Evolutionary conservation across 1,140 invertebrate genomes (phyloP).

Genomic region (Trichonephila inaurata): DNA sequence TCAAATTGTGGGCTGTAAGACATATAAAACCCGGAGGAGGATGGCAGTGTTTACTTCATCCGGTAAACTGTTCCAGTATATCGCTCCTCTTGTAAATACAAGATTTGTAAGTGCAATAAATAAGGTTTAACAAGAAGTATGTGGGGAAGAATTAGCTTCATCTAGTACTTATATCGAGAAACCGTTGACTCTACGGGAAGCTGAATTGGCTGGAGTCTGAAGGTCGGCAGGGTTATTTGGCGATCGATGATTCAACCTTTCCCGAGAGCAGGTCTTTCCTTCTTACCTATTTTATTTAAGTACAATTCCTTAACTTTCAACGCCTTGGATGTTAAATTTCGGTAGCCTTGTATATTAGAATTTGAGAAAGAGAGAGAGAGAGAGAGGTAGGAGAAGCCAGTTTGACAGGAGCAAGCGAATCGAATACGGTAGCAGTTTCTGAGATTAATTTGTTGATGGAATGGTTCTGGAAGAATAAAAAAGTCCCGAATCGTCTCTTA

Average conservation of each 20-base stretch:
- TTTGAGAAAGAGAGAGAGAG: background rate
- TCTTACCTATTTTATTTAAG: conserved; percentile 21
- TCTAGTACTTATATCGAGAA: conserved; percentile 7
- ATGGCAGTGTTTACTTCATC: background rate
- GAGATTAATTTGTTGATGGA: background rate
- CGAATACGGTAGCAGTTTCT: background rate
- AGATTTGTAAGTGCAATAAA: conserved; percentile 21
- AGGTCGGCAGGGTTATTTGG: conserved; percentile 58
- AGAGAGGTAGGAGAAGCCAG: background rate
- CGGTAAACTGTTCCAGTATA: background rate
- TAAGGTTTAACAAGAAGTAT: conserved; percentile 8
- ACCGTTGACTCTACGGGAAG: background rate
- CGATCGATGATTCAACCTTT: conserved; percentile 51
- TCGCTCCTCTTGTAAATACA: background rate
- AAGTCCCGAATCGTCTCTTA: background rate
- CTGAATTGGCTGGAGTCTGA: conserved; percentile 51
- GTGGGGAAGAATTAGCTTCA: background rate
- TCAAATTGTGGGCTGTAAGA: no score
- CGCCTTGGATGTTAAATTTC: background rate
- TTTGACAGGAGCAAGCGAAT: background rate
- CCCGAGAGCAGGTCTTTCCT: conserved; percentile 13
- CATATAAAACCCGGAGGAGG: no score
- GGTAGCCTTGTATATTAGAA: background rate
- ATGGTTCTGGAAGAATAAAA: background rate
- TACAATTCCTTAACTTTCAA: conserved; percentile 3